These are phyloP conservation scores for Misgurnus mizolepis DNA, from an alignment of 2,113 vertebrate genomes.

Conservation along the genomic window DNA sequence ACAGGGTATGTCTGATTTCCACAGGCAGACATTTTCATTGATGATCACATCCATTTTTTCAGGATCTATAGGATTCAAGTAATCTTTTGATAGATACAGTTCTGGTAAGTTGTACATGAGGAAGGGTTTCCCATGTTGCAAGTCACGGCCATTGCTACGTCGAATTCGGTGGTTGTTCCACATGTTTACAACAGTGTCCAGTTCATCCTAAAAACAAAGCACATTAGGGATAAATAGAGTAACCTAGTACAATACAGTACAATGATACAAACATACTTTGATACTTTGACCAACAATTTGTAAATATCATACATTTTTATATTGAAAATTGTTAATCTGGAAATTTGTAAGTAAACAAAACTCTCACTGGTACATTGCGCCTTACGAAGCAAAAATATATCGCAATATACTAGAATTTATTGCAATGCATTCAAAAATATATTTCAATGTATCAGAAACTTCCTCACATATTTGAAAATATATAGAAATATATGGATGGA, in stretches of 20 bases:
- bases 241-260: neutral
- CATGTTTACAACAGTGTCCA: slow-evolving; percentile 2
- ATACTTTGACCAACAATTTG: too few relatives aligned
- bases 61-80: neutral
- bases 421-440: too few relatives aligned
- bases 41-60: slow-evolving; percentile 31
- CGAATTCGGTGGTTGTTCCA: slow-evolving; percentile 12
- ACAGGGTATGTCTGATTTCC: slow-evolving; percentile 8
- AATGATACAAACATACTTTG: too few relatives aligned
- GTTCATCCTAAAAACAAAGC: slow-evolving; percentile 30
- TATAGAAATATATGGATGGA: too few relatives aligned
- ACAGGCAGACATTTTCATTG: slow-evolving; percentile 4
- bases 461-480: too few relatives aligned
- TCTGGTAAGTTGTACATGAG: slow-evolving; percentile 9
- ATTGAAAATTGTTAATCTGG: too few relatives aligned
- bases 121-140: neutral
- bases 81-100: slow-evolving; percentile 11
- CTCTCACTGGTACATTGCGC: too few relatives aligned
- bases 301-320: too few relatives aligned
- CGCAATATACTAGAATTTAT: too few relatives aligned
- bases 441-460: too few relatives aligned
- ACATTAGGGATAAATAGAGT: neutral
- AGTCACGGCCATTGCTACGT: slow-evolving; percentile 2
- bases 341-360: too few relatives aligned
- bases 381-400: too few relatives aligned